Base-by-base conservation (phyloP, 2,888 invertebrate species). In the Opisthograptis luteolata region DNA sequence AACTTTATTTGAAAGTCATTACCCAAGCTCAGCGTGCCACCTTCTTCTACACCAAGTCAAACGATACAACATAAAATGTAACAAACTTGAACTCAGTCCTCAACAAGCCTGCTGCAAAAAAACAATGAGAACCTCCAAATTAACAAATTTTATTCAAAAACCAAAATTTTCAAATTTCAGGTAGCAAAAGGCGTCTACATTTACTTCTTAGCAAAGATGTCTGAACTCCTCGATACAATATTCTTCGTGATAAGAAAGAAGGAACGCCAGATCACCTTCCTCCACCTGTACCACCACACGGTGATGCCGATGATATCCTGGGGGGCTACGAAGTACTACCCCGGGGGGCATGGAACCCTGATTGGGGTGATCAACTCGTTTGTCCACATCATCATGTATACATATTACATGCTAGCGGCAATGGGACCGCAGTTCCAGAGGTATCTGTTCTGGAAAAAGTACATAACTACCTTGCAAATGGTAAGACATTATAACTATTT, bases 241-340 rank as follows among this genome's bases (percentile, higher is more conserved):
- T 98, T 98, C 92, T 98, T 98, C 85, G 96, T 98, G 10, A 91
- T 98, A 68, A 92, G 98, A 41, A 98, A 98, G 89, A 98, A 98
- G 73, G 94, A 96, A 60, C 93, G 93, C 4, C 98, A 98, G 86
- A 94, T 98, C 39, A 95, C 96, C 0, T 96, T 97, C 78, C 93
- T 98, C 42, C 98, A 98, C 73, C 92, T 98, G 68, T 97, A 98
- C 75, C 98, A 98, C 79, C 98, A 98, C 76, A 96, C 97, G 0
- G 96, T 97, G 31, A 98, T 98, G 98, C 97, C 98, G 1, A 93
- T 97, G 92, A 94, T 96, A 68, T 96, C 96, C 41, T 98, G 98
- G 98, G 97, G 96, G 32, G 96, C 95, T 8, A 96, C 97, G 8
- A 97, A 97, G 81, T 98, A 96, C 78, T 95, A 93, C 73, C 93